These are phyloP conservation scores for Fopius arisanus DNA, from an alignment of 1,140 invertebrate genomes.

Conservation along the genomic window DNA sequence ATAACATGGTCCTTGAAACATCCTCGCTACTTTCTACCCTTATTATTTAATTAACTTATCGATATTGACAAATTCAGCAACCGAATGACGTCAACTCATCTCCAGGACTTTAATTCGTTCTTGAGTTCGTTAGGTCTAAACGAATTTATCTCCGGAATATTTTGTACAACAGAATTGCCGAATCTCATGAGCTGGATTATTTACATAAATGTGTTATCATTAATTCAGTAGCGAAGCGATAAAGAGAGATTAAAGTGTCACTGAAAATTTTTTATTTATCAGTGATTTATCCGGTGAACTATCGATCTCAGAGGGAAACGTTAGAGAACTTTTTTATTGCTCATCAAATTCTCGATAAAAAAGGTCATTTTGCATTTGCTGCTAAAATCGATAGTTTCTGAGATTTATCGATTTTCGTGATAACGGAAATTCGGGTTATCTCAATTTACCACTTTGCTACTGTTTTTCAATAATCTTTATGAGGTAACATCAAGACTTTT, in stretches of 20 bases:
- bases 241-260: too few species aligned
- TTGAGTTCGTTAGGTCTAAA: neutral
- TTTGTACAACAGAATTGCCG: neutral
- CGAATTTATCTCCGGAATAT: neutral
- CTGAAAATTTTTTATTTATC: too few species aligned
- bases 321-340: too few species aligned
- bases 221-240: too few species aligned
- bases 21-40: neutral
- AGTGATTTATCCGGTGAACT: too few species aligned
- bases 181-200: neutral
- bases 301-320: too few species aligned
- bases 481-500: neutral
- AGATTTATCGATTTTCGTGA: too few species aligned
- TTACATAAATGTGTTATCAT: neutral
- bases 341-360: too few species aligned
- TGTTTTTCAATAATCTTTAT: too few species aligned
- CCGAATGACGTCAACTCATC: neutral
- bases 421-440: too few species aligned
- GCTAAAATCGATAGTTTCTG: neutral
- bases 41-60: neutral
- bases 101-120: neutral
- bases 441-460: too few species aligned
- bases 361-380: too few species aligned
- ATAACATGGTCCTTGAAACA: slow-evolving; percentile 27
- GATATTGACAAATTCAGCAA: slow-evolving; percentile 11